phyloP scores from a whole-genome alignment of 2,888 invertebrate genomes.

The Neoitamus cyanurus region DNA sequence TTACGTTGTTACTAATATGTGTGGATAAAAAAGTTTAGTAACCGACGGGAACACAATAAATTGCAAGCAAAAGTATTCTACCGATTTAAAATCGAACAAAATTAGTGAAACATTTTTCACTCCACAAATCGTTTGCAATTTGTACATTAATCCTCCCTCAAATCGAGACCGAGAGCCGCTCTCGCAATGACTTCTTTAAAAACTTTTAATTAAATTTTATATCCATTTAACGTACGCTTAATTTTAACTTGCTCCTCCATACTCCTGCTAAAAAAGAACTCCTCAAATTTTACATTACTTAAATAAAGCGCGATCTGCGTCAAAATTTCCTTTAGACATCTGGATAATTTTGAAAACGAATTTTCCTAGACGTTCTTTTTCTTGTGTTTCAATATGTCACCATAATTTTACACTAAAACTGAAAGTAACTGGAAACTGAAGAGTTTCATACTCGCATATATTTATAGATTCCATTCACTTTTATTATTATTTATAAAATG shows the following conservation, averaged over 20 bases:
- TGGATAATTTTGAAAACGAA: slow-evolving; percentile 27
- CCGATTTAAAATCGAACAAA: neutral
- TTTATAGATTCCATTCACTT: neutral
- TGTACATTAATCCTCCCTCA: slow-evolving; percentile 3
- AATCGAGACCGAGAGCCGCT: neutral
- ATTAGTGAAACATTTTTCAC: neutral
- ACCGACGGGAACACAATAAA: neutral
- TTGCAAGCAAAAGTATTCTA: neutral
- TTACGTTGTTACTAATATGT: too few species aligned
- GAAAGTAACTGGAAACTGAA: neutral
- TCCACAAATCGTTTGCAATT: slow-evolving; percentile 10
- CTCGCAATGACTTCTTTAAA: neutral
- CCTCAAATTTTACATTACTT: neutral
- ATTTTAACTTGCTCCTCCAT: neutral
- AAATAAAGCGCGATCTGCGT: neutral
- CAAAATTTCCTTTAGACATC: neutral
- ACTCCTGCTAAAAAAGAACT: neutral
- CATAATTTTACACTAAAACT: neutral
- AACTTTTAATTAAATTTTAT: slow-evolving; percentile 14
- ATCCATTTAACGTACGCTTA: slow-evolving; percentile 15
- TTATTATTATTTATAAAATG: slow-evolving; percentile 9
- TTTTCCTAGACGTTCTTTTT: slow-evolving; percentile 15
- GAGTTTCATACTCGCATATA: neutral
- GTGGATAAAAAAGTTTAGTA: neutral
- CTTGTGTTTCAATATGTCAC: neutral